Evolutionary conservation across 1,140 invertebrate genomes (phyloP), one percentile per base, ranked within the genome.

Genomic region (Bombus confusus): DNA sequence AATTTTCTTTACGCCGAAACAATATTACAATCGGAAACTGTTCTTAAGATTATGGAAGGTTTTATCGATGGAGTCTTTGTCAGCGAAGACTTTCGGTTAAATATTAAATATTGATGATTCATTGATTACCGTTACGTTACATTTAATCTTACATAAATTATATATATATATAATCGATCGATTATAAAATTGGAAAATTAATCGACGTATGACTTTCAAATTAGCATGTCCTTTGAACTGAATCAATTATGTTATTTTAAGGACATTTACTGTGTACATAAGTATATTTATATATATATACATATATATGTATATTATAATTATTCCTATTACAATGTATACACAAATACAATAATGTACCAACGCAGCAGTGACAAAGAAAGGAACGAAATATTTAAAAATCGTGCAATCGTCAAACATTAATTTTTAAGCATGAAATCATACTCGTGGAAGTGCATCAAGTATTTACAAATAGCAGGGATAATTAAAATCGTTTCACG

Each of bases 281-380:
- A 68, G 83, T 83, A 89, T 89, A 89, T 89, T 85, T 88, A 87
- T 88, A 88, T 59, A 52, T 22, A 86, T 52, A 80, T 62, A 83
- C 78, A 78, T 79, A 87, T 79, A 78, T 80, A 87, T 77, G 78
- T 52, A 88, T 69, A 86, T 87, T 79, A 89, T 66, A 88, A 88
- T 88, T 88, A 89, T 88, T 89, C 87, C 80, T 89, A 89, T 87
- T 88, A 83, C 64, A 81, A 86, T 88, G 79, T 88, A 88, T 85
- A 88, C 84, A 88, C 47, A 37, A 83, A 66, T 82, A 80, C 74
- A 86, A 78, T 83, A 62, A 66, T 81, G 86, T 86, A 83, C 52
- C 85, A 57, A 87, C 81, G 78, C 85, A 85, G 37, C 79, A 87
- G 77, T 85, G 74, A 74, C 83, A 59, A 66, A 88, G 80, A 85